phyloP scores from a whole-genome alignment of 2,797 vertebrate species.

The Lithobates sylvaticus region DNA sequence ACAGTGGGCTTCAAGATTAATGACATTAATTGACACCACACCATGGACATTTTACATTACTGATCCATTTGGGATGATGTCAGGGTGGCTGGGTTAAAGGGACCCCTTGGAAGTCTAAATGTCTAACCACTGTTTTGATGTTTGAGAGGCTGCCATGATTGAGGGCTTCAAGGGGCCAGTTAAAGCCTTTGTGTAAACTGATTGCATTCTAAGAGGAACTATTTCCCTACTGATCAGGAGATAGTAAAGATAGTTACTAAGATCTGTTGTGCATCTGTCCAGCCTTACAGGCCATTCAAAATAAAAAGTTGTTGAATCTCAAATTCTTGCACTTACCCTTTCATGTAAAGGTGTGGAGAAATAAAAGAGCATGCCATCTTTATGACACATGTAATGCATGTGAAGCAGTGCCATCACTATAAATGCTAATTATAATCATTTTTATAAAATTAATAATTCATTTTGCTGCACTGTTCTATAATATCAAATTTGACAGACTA shows the following conservation, averaged over 20 bases:
- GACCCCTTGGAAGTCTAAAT: slow-evolving; percentile 9
- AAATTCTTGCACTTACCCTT: background rate
- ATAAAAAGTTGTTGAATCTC: background rate
- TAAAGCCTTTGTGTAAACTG: background rate
- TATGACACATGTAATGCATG: too few relatives aligned
- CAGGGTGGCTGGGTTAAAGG: slow-evolving; percentile 10
- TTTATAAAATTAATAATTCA: too few relatives aligned
- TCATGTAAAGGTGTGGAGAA: background rate
- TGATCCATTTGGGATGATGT: slow-evolving; percentile 16
- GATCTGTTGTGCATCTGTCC: background rate
- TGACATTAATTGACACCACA: slow-evolving; percentile 11
- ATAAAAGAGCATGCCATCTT: background rate
- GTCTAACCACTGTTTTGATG: background rate
- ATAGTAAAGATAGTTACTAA: background rate
- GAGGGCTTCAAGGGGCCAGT: background rate
- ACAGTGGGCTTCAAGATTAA: slow-evolving; percentile 2
- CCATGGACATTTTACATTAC: background rate
- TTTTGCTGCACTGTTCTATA: too few relatives aligned
- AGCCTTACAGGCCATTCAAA: background rate
- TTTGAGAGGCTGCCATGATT: background rate
- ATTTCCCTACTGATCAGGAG: slow-evolving; percentile 14
- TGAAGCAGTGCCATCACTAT: too few relatives aligned
- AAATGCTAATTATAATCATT: too few relatives aligned
- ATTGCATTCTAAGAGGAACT: background rate
- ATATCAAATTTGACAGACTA: too few relatives aligned